phyloP scores from a whole-genome alignment of 2,113 vertebrate genomes.

The Cariama cristata region DNA sequence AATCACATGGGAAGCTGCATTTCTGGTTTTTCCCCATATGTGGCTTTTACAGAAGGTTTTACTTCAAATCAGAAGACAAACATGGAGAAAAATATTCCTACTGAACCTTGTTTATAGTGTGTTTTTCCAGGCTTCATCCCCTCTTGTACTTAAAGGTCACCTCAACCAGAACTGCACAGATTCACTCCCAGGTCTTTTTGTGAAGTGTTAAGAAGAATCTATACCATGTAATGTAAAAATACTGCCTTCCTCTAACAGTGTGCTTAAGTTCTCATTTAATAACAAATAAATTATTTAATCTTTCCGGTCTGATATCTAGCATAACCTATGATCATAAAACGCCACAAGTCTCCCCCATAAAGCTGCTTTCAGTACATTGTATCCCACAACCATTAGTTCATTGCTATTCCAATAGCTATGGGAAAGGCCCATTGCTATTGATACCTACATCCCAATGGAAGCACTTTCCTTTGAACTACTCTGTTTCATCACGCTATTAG shows the following conservation, averaged over 20 bases:
- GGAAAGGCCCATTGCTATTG: not conserved
- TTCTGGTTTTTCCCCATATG: not conserved
- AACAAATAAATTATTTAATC: not conserved
- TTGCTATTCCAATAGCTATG: constrained; percentile 18
- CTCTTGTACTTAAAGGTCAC: not conserved
- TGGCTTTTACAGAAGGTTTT: not conserved
- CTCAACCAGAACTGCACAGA: not conserved
- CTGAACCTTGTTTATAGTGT: not conserved
- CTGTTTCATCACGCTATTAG: constrained; percentile 46
- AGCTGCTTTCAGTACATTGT: not conserved
- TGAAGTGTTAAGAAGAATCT: not conserved
- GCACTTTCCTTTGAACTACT: constrained; percentile 3
- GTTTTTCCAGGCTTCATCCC: not conserved
- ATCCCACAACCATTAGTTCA: not conserved
- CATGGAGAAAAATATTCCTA: not conserved
- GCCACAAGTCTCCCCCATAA: not conserved
- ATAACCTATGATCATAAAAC: not conserved
- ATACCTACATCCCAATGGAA: not conserved
- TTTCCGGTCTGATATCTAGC: not conserved
- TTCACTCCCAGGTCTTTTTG: not conserved
- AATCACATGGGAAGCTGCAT: not conserved
- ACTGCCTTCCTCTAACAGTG: not conserved
- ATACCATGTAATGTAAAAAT: not conserved
- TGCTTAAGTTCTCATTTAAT: not conserved
- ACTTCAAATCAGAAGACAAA: not conserved